Base-by-base conservation (phyloP, 2,113 vertebrate genomes). In the Microtus oregoni region DNA sequence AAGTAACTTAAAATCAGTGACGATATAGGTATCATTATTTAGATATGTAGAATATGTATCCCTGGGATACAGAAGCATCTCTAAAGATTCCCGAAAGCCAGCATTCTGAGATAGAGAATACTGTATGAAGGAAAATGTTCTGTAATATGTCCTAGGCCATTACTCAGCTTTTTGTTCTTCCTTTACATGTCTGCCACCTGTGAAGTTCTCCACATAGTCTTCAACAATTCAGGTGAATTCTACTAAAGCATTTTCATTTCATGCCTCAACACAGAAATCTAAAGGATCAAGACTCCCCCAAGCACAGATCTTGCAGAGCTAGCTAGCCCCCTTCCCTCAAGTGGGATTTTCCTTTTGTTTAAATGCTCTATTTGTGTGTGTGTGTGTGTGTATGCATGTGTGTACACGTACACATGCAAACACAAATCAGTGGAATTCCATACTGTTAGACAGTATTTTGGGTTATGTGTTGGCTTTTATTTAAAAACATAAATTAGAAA, bases 401-500 rank as follows among this genome's bases (percentile, higher is more conserved):
- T 67, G 38, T 17, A 85, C 14, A 65, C 1, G 38, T 41, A 28
- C n/a, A 83, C 28, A 63, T 41, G 55, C 17, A 58, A 58, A 32
- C 24, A 44, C 14, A 85, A 15, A 83, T 78, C 83, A 61, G 50
- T 90, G 28, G 87, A 61, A 70, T 77, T 52, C 30, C n/a, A 5
- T 38, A n/a, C 86, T 90, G 14, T 96, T 94, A 82, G 52, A 92
- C 90, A 94, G 77, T 20, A 92, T 68, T 85, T 61, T 68, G 95
- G 95, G 30, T 50, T 1, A 8, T 92, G 86, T 88, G 94, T 91
- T 94, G 82, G 52, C n/a, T 97, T 26, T 89, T 95, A 89, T 93
- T 97, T 95, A 81, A 97, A 97, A 96, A 92, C 63, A 30, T 94
- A 72, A 94, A 91, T 78, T 90, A 95, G 76, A 32, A 58, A 2